Conservation (phyloP, 2,888 invertebrate species). For the Maniola hyperantus region DNA sequence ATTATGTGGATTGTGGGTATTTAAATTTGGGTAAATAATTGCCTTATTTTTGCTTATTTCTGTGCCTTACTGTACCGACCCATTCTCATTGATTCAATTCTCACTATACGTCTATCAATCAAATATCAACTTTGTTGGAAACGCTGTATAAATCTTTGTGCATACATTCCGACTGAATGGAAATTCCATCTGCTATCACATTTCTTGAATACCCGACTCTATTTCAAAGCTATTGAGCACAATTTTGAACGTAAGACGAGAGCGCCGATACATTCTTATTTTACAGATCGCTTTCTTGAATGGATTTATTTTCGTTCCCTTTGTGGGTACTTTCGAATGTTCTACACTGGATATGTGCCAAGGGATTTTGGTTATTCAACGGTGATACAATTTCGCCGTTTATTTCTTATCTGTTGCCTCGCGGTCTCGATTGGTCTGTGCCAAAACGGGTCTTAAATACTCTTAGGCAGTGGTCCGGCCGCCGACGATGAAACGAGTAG, state of each 20-base stretch:
- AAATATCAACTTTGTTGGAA: conserved; percentile 33
- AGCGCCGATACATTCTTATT: conserved; percentile 61
- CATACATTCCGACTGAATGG: conserved; percentile 29
- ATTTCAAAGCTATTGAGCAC: conserved; percentile 13
- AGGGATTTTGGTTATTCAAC: conserved; percentile 59
- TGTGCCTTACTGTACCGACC: conserved; percentile 21
- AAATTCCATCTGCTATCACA: conserved; percentile 25
- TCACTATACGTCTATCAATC: conserved; percentile 16
- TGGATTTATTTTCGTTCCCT: conserved; percentile 74
- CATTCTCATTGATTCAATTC: conserved; percentile 34
- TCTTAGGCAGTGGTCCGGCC: too few relatives aligned
- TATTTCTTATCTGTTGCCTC: conserved; percentile 28
- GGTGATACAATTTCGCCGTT: conserved; percentile 44
- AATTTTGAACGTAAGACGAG: conserved; percentile 18
- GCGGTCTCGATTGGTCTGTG: conserved; percentile 12
- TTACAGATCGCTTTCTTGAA: conserved; percentile 66
- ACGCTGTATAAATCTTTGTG: conserved; percentile 25
- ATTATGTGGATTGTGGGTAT: not conserved
- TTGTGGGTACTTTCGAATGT: conserved; percentile 67
- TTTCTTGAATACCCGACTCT: conserved; percentile 21
- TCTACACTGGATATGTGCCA: conserved; percentile 66
- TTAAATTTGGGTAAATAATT: not conserved
- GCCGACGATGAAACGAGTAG: too few relatives aligned
- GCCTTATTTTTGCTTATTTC: not conserved
- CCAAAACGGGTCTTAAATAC: conserved; percentile 14